Conservation (phyloP, 2,113 vertebrate species). For the Mastomys natalensis region DNA sequence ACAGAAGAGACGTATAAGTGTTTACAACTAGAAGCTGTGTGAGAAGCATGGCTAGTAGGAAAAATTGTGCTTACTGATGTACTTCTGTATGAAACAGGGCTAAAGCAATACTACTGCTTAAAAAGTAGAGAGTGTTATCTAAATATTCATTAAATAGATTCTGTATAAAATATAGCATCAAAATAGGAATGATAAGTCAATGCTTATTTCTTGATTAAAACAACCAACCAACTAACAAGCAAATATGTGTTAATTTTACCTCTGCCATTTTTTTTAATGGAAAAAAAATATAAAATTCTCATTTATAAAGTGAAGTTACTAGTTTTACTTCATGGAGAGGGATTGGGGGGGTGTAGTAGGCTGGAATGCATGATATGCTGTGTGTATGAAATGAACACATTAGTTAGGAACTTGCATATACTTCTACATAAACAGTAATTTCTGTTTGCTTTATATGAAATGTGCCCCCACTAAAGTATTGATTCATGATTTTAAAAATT, state of each 20-base stretch:
- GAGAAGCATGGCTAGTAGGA: background rate
- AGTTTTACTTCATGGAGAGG: background rate
- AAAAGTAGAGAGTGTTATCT: background rate
- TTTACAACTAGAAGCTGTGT: background rate
- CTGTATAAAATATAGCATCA: background rate
- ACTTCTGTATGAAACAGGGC: background rate
- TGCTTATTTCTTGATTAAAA: background rate
- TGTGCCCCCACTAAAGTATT: background rate
- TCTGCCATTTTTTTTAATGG: background rate
- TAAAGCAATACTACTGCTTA: background rate
- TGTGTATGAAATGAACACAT: background rate
- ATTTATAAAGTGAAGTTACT: slow-evolving; percentile 11
- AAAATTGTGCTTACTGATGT: background rate
- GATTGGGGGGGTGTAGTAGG: background rate
- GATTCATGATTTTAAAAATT: background rate
- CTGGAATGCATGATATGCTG: background rate
- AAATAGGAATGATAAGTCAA: background rate
- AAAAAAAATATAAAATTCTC: background rate
- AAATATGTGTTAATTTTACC: background rate
- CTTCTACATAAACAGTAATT: background rate
- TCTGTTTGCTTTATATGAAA: slow-evolving; percentile 49
- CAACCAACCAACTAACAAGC: background rate
- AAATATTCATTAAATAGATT: background rate
- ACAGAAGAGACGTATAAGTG: background rate
- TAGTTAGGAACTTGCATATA: background rate